A percentile compares a stretch with the other conserved stretches of the same genome.
Evolutionary conservation across 2,888 invertebrate genomes (phyloP).

Genomic region (Harpagoxenus sublaevis): DNA sequence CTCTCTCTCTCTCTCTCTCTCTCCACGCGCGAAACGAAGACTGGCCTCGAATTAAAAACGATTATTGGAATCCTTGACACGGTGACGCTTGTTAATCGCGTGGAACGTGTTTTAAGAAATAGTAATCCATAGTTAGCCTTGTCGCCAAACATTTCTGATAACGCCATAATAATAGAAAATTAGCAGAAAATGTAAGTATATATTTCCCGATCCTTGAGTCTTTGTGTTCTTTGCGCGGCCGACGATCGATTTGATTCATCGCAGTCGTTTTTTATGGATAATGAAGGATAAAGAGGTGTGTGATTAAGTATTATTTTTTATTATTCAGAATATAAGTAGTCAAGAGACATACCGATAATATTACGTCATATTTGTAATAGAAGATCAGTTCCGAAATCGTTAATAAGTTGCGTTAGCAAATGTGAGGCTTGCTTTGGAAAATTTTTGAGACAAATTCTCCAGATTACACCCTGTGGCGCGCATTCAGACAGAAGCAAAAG

Average conservation of each 20-base stretch:
- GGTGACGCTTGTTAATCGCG: constrained; percentile 35
- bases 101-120: constrained; percentile 60
- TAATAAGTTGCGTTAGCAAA: not conserved
- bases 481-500: not conserved
- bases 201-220: constrained; percentile 34
- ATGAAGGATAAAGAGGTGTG: constrained; percentile 3
- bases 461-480: not conserved
- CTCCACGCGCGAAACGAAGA: constrained; percentile 48
- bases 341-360: not conserved
- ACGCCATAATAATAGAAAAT: constrained; percentile 27
- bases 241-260: constrained; percentile 18
- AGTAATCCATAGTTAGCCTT: constrained; percentile 47
- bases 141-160: constrained; percentile 43
- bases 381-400: not conserved
- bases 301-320: not conserved
- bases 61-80: constrained; percentile 55
- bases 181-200: not conserved
- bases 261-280: not conserved
- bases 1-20: too few relatives aligned
- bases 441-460: not conserved
- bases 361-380: not conserved
- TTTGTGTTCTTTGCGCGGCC: not conserved
- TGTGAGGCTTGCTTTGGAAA: not conserved
- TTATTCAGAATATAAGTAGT: not conserved
- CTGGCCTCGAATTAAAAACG: constrained; percentile 71